These are phyloP conservation scores for Apodemus sylvaticus DNA, from an alignment of 2,113 vertebrate genomes.

Conservation along the genomic window DNA sequence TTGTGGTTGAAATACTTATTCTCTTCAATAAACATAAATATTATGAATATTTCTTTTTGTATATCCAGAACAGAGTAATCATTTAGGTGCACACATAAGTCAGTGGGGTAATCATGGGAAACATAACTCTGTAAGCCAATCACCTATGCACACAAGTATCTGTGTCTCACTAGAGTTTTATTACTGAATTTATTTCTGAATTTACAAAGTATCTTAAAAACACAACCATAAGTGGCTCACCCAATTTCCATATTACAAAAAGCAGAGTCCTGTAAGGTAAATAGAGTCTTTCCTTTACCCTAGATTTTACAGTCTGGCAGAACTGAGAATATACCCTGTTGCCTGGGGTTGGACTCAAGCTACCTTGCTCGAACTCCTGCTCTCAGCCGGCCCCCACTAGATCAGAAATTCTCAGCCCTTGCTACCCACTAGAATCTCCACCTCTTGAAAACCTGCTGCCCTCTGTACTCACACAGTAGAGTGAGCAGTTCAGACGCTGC, in stretches of 20 bases:
- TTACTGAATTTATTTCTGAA: conserved; percentile 38
- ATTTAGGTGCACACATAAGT: not conserved
- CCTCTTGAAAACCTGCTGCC: not conserved
- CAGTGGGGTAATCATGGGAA: not conserved
- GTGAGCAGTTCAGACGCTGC: not conserved
- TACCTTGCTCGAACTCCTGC: not conserved
- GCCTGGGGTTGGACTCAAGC: not conserved
- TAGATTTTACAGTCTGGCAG: not conserved
- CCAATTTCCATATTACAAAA: conserved; percentile 3
- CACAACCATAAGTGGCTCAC: conserved; percentile 27
- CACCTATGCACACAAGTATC: not conserved
- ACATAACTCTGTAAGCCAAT: not conserved
- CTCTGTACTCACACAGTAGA: not conserved
- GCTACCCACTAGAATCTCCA: not conserved
- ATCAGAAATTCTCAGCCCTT: not conserved
- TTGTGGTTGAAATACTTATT: conserved; percentile 11
- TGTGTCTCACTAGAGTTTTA: conserved; percentile 7
- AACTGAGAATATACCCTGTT: not conserved
- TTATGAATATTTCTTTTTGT: conserved; percentile 36
- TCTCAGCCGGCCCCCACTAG: not conserved
- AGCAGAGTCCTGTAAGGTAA: conserved; percentile 9
- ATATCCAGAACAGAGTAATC: not conserved
- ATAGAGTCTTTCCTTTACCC: conserved; percentile 19
- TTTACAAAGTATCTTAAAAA: conserved; percentile 42
- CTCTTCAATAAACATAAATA: not conserved